These are phyloP conservation scores for Mylabris sibirica DNA, from an alignment of 2,888 invertebrate genomes.

Conservation along the genomic window DNA sequence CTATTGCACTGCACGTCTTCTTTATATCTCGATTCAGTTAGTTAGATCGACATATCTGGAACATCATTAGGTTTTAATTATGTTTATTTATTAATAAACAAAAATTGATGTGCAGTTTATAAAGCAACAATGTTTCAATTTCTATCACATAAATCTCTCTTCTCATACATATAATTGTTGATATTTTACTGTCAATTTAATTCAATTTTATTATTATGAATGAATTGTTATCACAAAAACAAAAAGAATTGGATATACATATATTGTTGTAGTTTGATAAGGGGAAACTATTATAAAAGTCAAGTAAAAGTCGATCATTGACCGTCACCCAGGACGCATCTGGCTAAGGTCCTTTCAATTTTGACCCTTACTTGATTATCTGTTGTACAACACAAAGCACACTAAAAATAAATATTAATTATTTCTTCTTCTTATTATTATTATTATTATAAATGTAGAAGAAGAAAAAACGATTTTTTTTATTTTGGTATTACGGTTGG, in stretches of 20 bases:
- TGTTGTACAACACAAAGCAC: neutral
- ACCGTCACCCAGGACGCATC: conserved; percentile 39
- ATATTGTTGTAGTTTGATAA: conserved; percentile 10
- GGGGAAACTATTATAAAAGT: neutral
- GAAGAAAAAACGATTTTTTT: neutral
- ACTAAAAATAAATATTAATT: conserved; percentile 10
- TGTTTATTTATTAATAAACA: conserved; percentile 33
- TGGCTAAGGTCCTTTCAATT: conserved; percentile 24
- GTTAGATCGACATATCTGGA: conserved; percentile 37
- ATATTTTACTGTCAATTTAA: conserved; percentile 29
- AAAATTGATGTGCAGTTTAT: conserved; percentile 19
- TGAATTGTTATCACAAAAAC: neutral
- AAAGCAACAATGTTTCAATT: conserved; percentile 41
- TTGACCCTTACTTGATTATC: conserved; percentile 22
- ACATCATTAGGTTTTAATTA: conserved; percentile 41
- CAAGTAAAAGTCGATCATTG: conserved; percentile 47
- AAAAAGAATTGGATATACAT: conserved; percentile 1
- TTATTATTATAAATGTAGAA: neutral
- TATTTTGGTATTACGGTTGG: neutral
- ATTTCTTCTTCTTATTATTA: no score
- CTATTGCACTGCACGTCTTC: neutral
- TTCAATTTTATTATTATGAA: conserved; percentile 6
- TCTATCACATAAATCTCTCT: conserved; percentile 44
- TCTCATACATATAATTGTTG: conserved; percentile 38
- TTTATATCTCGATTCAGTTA: neutral